Conservation (phyloP, 1,140 invertebrate species). For the Araneus ventricosus region DNA sequence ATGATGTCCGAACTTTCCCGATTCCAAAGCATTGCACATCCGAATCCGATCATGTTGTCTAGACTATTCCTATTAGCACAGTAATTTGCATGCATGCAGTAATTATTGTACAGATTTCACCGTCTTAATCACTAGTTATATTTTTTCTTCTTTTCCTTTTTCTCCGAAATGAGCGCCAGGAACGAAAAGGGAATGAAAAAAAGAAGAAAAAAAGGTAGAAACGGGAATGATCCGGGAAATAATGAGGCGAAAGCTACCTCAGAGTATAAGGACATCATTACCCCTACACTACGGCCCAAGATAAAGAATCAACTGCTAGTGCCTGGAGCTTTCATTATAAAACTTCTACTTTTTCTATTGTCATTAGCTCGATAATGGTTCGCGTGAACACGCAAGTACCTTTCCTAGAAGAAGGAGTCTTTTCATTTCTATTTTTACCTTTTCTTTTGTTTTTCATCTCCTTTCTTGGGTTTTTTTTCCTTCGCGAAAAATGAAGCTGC, state of each 20-base stretch:
- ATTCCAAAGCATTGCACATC: neutral
- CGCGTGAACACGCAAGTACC: constrained; percentile 41
- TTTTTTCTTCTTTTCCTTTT: neutral
- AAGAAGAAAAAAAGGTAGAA: neutral
- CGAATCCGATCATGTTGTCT: constrained; percentile 33
- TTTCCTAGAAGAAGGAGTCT: constrained; percentile 16
- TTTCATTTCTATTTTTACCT: constrained; percentile 52
- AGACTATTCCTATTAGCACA: constrained; percentile 26
- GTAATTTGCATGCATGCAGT: constrained; percentile 40
- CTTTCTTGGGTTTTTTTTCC: neutral
- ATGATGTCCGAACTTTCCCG: neutral
- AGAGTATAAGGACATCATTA: constrained; percentile 47
- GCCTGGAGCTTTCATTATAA: constrained; percentile 65
- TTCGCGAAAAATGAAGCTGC: constrained; percentile 22
- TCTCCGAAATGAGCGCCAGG: neutral
- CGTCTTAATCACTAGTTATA: constrained; percentile 41
- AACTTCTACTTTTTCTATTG: constrained; percentile 57
- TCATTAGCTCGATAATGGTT: constrained; percentile 63
- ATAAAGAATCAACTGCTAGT: constrained; percentile 42
- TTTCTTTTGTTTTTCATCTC: constrained; percentile 30
- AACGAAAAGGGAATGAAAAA: neutral
- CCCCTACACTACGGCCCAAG: neutral
- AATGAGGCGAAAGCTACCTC: constrained; percentile 60
- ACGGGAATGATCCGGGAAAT: constrained; percentile 21
- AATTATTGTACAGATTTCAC: constrained; percentile 57